Evolutionary conservation across 1,140 invertebrate species (phyloP), one percentile per base, ranked within the genome.

Genomic region (Ptiloglossa arizonensis): DNA sequence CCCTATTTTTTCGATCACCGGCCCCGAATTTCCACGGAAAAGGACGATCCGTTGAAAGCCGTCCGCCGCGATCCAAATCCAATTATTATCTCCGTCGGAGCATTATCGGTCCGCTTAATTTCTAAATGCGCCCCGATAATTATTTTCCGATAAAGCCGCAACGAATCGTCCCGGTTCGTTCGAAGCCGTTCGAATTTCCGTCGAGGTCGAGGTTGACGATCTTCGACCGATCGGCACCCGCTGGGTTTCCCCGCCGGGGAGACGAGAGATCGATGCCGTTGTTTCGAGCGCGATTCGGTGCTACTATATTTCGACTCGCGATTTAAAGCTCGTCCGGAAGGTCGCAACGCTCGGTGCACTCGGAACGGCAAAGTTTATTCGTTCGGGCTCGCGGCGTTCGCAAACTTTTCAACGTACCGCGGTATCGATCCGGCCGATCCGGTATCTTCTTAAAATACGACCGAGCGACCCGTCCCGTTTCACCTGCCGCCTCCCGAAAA

Each of bases 101-200:
- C 50, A 13, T 27, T 75, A 68, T 75, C 68, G 63, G 72, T n/a
- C 72, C 38, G 72, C 35, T 75, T 75, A 68, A 75, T 68, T 75
- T 57, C 72, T 57, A 75, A 75, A 75, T 59, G 72, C 52, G 46
- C 15, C 27, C 22, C 52, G 72, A 57, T 75, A 75, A 75, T 75
- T 75, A 75, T 48, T 75, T 68, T 67, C 63, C 72, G 48, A 75
- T 75, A 75, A 75, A 15, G 72, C 13, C 29, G 44, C 11, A 8
- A 5, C 59, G 59, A 38, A 52, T 52, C 15, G 46, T 35, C 3
- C 3, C 22, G 35, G 32, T n/a, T 15, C 62, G 17, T 13, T 19
- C 60, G 22, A 27, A 15, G 24, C 24, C 38, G 67, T 75, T 75
- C 48, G 67, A 75, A 75, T 75, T 38, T n/a, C 38, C 3, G 24